phyloP scores from a whole-genome alignment of 2,888 invertebrate species.

The Lampropteryx suffumata region DNA sequence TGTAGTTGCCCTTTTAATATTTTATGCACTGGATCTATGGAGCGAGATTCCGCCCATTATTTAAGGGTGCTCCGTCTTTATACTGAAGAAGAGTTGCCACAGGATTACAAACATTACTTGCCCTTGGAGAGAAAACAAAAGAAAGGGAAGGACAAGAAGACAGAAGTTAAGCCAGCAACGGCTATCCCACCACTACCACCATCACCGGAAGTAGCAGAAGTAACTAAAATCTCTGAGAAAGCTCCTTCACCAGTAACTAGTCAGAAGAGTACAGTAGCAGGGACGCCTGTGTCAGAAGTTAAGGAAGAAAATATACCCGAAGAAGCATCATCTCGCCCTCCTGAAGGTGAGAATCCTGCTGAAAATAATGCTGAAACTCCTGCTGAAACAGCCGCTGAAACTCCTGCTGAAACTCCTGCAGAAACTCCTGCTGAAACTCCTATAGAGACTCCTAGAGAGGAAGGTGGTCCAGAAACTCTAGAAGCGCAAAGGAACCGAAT shows the following conservation, averaged over 20 bases:
- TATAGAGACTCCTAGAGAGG: too few relatives aligned
- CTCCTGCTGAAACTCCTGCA: slow-evolving; percentile 17
- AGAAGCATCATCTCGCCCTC: slow-evolving; percentile 13
- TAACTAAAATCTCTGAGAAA: slow-evolving; percentile 17
- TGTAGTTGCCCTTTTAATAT: slow-evolving; percentile 59
- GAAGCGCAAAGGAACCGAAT: slow-evolving; percentile 13
- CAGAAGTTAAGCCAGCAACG: slow-evolving; percentile 22
- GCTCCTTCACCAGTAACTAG: not conserved
- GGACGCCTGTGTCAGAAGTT: slow-evolving; percentile 14
- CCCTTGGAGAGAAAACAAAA: slow-evolving; percentile 82
- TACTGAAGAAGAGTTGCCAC: slow-evolving; percentile 95
- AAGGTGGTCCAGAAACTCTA: too few relatives aligned
- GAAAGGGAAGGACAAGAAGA: slow-evolving; percentile 51
- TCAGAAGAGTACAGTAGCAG: slow-evolving; percentile 20
- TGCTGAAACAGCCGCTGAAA: slow-evolving; percentile 27
- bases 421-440: slow-evolving; percentile 13
- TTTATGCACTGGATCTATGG: slow-evolving; percentile 62
- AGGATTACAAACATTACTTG: slow-evolving; percentile 94
- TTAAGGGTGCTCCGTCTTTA: slow-evolving; percentile 85
- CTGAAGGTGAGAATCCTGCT: too few relatives aligned
- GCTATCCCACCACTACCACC: slow-evolving; percentile 26
- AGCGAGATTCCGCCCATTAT: slow-evolving; percentile 67
- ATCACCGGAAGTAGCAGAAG: slow-evolving; percentile 18
- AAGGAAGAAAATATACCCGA: slow-evolving; percentile 8
- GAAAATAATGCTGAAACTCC: too few relatives aligned